These are phyloP conservation scores for Acanthornis magna DNA, from an alignment of 2,797 vertebrate genomes.

Conservation along the genomic window DNA sequence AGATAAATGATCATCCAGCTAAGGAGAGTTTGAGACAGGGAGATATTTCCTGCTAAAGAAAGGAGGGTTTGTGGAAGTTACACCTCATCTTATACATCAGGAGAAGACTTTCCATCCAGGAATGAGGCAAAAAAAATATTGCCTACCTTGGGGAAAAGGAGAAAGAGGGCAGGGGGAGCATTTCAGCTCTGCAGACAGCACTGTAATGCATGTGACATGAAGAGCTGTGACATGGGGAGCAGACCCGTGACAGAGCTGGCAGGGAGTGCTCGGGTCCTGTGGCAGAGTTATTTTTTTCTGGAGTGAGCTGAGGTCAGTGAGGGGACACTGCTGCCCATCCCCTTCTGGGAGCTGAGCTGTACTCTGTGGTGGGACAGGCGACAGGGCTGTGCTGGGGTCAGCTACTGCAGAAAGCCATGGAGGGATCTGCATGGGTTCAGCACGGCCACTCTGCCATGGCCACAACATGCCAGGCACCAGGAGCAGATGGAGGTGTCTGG, in stretches of 20 bases:
- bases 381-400: neutral
- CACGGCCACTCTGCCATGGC: neutral
- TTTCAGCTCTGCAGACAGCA: neutral
- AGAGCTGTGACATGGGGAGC: neutral
- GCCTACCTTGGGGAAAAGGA: neutral
- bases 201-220: neutral
- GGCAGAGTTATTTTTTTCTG: neutral
- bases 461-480: neutral
- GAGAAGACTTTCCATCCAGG: constrained; percentile 9
- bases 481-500: neutral
- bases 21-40: constrained; percentile 4
- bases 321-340: neutral
- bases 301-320: neutral
- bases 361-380: rapidly evolving
- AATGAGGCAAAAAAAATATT: neutral
- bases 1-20: constrained; percentile 35
- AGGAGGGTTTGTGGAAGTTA: constrained; percentile 18
- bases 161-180: neutral
- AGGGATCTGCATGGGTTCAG: rapidly evolving
- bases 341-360: neutral
- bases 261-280: neutral
- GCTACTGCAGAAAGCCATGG: neutral
- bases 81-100: constrained; percentile 3
- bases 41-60: constrained; percentile 38
- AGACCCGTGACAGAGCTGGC: neutral